phyloP scores from a whole-genome alignment of 2,113 vertebrate genomes.

The Thamnophis sirtalis region DNA sequence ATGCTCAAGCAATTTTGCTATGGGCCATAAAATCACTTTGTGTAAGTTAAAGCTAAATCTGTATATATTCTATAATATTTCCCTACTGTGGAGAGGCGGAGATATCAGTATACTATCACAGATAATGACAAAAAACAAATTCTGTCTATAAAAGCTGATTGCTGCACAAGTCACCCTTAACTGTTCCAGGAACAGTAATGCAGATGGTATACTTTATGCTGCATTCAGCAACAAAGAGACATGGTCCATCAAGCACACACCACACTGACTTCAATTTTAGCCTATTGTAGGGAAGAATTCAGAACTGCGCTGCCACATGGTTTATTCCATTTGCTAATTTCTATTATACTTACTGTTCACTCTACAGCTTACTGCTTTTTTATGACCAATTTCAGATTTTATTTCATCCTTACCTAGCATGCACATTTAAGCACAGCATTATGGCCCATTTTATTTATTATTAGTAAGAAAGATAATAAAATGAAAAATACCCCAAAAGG shows the following conservation, averaged over 20 bases:
- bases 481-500: neutral
- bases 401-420: slow-evolving; percentile 12
- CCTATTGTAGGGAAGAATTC: slow-evolving; percentile 17
- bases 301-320: slow-evolving; percentile 38
- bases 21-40: slow-evolving; percentile 68
- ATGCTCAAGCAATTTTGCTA: slow-evolving; percentile 65
- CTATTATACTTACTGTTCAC: slow-evolving; percentile 24
- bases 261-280: slow-evolving; percentile 32
- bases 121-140: slow-evolving; percentile 68
- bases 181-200: slow-evolving; percentile 52
- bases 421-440: slow-evolving; percentile 12
- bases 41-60: slow-evolving; percentile 65
- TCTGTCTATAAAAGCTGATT: slow-evolving; percentile 63
- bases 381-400: slow-evolving; percentile 31
- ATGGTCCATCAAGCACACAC: slow-evolving; percentile 50
- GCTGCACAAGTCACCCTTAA: slow-evolving; percentile 56
- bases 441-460: slow-evolving; percentile 4
- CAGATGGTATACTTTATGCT: slow-evolving; percentile 20
- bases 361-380: neutral
- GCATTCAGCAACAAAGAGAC: slow-evolving; percentile 45
- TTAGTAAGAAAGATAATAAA: slow-evolving; percentile 2
- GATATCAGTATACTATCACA: slow-evolving; percentile 62
- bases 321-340: slow-evolving; percentile 35
- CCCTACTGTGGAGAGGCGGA: slow-evolving; percentile 62
- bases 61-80: slow-evolving; percentile 65